A percentile compares a stretch with the other conserved stretches of the same genome.
Evolutionary conservation across 2,797 vertebrate genomes (phyloP).

Genomic region (Halcyon smyrnensis): DNA sequence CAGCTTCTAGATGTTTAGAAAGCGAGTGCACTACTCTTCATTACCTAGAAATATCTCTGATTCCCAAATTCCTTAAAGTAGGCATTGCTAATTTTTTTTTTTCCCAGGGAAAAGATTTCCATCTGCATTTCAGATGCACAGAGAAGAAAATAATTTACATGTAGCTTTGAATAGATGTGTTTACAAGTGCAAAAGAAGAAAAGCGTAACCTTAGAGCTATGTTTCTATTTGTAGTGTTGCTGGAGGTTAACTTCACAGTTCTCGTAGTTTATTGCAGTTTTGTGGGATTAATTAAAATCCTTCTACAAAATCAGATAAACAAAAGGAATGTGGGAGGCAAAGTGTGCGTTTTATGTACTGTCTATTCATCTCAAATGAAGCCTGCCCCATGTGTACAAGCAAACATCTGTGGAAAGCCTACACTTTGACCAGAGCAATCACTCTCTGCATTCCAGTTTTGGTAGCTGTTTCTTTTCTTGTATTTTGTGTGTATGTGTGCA

Average conservation of each 20-base stretch:
- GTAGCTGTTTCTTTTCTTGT: not conserved
- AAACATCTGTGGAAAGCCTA: constrained; percentile 33
- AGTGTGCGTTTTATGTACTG: not conserved
- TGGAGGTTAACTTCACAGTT: not conserved
- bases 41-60: not conserved
- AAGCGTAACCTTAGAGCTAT: not conserved
- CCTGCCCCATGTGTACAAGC: not conserved
- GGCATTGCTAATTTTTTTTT: not conserved
- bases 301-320: constrained; percentile 41
- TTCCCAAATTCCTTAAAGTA: not conserved
- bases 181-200: constrained; percentile 17
- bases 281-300: constrained; percentile 33
- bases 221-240: not conserved
- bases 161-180: constrained; percentile 4
- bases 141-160: not conserved
- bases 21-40: not conserved
- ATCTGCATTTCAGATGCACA: not conserved
- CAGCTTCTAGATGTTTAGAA: not conserved
- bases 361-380: not conserved
- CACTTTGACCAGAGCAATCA: not conserved
- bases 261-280: not conserved
- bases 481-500: not conserved
- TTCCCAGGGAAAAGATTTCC: not conserved
- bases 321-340: not conserved
- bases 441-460: not conserved